Evolutionary conservation across 2,888 invertebrate species (phyloP).

Genomic region (Cephus rjabovi): DNA sequence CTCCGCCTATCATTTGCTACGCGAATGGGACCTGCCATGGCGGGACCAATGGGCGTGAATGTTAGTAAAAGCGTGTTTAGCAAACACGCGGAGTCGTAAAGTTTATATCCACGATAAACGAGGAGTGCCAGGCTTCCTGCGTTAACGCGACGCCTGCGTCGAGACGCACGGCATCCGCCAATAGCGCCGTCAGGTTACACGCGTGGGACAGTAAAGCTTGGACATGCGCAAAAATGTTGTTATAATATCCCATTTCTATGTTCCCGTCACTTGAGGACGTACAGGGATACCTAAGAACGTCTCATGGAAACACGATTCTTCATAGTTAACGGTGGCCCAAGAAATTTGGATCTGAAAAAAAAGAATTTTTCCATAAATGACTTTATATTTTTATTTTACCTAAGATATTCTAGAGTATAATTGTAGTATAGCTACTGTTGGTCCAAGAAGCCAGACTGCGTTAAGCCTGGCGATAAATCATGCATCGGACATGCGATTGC

Average conservation of each 20-base stretch:
- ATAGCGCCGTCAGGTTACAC: not conserved
- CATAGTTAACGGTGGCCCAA: not conserved
- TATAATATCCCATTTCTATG: not conserved
- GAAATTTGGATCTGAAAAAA: not conserved
- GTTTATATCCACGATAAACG: slow-evolving; percentile 22
- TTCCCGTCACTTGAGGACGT: not conserved
- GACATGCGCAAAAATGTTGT: not conserved
- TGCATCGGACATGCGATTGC: not conserved
- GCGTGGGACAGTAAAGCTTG: not conserved
- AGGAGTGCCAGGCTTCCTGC: slow-evolving; percentile 10
- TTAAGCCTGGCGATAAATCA: not conserved
- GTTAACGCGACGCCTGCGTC: slow-evolving; percentile 13
- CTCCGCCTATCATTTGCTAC: not conserved
- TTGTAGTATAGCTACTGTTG: not conserved
- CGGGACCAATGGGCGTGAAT: slow-evolving; percentile 16
- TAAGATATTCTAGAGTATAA: not conserved
- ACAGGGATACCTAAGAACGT: not conserved
- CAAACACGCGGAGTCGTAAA: slow-evolving; percentile 21
- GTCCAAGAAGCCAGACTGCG: not conserved
- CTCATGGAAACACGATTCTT: not conserved
- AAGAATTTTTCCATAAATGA: no score
- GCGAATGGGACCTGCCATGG: slow-evolving; percentile 4
- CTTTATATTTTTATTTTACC: not conserved
- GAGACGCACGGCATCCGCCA: not conserved
- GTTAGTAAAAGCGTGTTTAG: slow-evolving; percentile 17